Evolutionary conservation across 2,888 invertebrate genomes (phyloP).

Genomic region (Theodoxus fluviatilis): DNA sequence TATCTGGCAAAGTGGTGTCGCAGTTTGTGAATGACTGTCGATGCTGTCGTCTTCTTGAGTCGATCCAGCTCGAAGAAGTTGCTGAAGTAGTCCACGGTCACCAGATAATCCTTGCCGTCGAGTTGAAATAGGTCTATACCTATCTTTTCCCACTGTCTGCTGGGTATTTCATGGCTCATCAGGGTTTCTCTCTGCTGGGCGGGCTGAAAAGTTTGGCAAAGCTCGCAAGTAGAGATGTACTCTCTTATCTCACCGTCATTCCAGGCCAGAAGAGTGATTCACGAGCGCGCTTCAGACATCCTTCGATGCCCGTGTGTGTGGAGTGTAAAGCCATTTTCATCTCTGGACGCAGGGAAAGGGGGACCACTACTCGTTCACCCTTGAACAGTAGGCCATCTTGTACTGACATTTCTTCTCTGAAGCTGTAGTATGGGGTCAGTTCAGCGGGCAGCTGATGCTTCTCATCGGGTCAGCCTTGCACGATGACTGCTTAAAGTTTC

Average conservation of each 20-base stretch:
- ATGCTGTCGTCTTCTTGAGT: neutral
- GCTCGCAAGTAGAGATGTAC: neutral
- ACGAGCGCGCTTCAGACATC: too few relatives aligned
- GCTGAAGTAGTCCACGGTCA: neutral
- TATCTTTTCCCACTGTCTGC: neutral
- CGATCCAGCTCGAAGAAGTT: neutral
- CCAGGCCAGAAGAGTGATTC: conserved; percentile 11
- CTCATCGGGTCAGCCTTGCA: too few relatives aligned
- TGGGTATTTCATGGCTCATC: neutral
- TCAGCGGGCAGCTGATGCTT: too few relatives aligned
- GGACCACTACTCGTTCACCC: too few relatives aligned
- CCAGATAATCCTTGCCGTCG: neutral
- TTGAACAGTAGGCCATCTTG: too few relatives aligned
- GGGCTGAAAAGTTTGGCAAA: conserved; percentile 4
- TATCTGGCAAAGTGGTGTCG: neutral
- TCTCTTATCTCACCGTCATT: conserved; percentile 5
- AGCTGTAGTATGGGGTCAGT: too few relatives aligned
- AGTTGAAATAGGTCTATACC: neutral
- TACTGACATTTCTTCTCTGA: too few relatives aligned
- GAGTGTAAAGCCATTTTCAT: too few relatives aligned
- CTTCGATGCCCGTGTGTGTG: too few relatives aligned
- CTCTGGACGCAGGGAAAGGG: too few relatives aligned
- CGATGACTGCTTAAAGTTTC: too few relatives aligned
- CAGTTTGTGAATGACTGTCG: neutral
- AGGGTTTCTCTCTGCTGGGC: neutral